These are phyloP conservation scores for Euglossa dilemma DNA, from an alignment of 1,140 invertebrate species.

Conservation along the genomic window DNA sequence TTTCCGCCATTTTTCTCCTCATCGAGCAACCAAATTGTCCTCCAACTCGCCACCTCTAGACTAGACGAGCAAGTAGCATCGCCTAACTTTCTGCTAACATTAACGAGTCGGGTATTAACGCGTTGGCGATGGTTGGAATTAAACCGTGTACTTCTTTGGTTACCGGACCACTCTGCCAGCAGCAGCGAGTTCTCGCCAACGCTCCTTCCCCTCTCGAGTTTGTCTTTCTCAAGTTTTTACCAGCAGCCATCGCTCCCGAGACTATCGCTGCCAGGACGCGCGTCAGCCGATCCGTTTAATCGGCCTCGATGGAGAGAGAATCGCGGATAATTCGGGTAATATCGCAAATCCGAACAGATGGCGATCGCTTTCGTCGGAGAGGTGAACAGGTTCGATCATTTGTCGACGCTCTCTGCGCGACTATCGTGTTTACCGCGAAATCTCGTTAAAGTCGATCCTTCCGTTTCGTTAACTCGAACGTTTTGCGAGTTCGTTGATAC, in stretches of 20 bases:
- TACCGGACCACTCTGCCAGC: neutral
- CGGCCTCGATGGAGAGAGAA: neutral
- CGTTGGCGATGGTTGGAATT: constrained; percentile 5
- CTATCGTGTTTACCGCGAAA: neutral
- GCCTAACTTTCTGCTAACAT: neutral
- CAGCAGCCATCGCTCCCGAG: neutral
- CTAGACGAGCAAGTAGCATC: neutral
- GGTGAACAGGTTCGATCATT: neutral
- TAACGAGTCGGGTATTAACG: neutral
- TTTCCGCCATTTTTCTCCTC: too few species aligned
- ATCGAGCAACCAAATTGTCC: too few species aligned
- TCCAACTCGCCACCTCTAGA: too few species aligned
- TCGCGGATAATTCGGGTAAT: neutral
- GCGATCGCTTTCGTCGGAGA: neutral
- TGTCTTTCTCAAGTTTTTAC: neutral
- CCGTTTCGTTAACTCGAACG: neutral
- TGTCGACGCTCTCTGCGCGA: neutral
- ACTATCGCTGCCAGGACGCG: neutral
- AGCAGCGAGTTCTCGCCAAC: neutral
- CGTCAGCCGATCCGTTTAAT: neutral
- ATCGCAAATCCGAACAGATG: neutral
- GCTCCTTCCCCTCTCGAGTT: neutral
- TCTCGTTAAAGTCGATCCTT: neutral
- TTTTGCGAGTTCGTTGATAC: neutral
- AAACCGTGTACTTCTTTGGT: neutral